Evolutionary conservation across 2,113 vertebrate genomes (phyloP).

Genomic region (Bujurquina vittata): DNA sequence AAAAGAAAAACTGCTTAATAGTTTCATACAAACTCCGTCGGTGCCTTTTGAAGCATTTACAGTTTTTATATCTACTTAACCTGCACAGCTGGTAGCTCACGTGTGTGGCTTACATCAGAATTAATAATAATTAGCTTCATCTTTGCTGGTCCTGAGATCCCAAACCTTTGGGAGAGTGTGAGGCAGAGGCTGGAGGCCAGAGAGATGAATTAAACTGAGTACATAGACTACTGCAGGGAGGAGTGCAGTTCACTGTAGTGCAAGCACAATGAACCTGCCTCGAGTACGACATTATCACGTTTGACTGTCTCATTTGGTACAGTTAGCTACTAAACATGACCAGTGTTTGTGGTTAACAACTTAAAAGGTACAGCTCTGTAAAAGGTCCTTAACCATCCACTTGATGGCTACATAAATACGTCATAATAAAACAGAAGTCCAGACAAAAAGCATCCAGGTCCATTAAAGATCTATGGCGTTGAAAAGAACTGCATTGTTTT

Average conservation of each 20-base stretch:
- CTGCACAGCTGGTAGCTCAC: background rate
- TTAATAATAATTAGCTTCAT: background rate
- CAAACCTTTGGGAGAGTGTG: background rate
- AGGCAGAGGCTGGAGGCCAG: rapidly evolving
- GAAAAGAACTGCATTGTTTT: background rate
- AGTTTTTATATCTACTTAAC: background rate
- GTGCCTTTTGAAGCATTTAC: background rate
- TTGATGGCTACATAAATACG: background rate
- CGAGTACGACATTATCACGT: background rate
- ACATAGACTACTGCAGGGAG: background rate
- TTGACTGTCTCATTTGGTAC: background rate
- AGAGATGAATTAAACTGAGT: background rate
- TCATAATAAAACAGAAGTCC: background rate
- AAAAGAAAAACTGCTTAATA: background rate
- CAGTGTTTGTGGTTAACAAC: background rate
- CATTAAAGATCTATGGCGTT: background rate
- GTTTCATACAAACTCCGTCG: background rate
- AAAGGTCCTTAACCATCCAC: background rate
- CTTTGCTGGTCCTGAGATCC: background rate
- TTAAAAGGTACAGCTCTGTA: background rate
- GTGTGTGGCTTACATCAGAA: background rate
- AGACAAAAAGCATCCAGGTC: background rate
- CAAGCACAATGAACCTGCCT: background rate
- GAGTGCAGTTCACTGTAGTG: background rate
- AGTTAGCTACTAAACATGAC: background rate